Base-by-base conservation (phyloP, 1,140 invertebrate genomes). In the Hylyphantes graminicola region DNA sequence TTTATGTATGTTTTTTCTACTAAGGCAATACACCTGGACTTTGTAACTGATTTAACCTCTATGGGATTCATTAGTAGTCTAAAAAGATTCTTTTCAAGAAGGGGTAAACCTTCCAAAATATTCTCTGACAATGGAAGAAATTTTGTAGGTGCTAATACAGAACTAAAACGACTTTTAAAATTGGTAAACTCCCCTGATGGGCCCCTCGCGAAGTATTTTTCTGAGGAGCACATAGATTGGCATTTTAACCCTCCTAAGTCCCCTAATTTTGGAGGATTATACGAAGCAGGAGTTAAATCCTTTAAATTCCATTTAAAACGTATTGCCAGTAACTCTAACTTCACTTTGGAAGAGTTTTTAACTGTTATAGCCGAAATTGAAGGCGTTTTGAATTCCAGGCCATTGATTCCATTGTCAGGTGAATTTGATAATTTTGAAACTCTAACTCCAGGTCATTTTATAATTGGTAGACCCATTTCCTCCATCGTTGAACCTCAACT, bases 1-100 rank as follows among this genome's bases (percentile, higher is more conserved):
- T 59, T 59, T 59, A 59, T 59, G 57, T 59, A 59, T 59, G 57
- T 59, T 59, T 57, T 57, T 59, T 13, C 35, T 13, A 59, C 57
- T 59, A 59, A 59, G 7, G 57, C 57, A 59, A 59, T n/a, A 59
- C 57, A 59, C 57, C 57, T 59, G n/a, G 57, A 59, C n/a, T 59
- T 59, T 59, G 57, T 59, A n/a, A 59, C 11, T n/a, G 57, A 13
- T 59, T 59, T 59, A 59, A 59, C 57, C n/a, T 59, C 57, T 13
- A 59, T 13, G 57, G 1, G 2, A 59, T 59, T 59, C n/a, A 13
- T 59, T 59, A 13, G 11, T 59, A 13, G 11, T 59, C 57, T n/a
- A 35, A 35, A 35, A 35, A 35, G 35, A 12, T 59, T 59, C 57
- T 59, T 59, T 59, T n/a, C n/a, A 13, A 13, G 11, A n/a, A 59